A percentile compares a stretch with the other conserved stretches of the same genome.
phyloP scores from a whole-genome alignment of 1,140 invertebrate species.

The Venturia canescens region DNA sequence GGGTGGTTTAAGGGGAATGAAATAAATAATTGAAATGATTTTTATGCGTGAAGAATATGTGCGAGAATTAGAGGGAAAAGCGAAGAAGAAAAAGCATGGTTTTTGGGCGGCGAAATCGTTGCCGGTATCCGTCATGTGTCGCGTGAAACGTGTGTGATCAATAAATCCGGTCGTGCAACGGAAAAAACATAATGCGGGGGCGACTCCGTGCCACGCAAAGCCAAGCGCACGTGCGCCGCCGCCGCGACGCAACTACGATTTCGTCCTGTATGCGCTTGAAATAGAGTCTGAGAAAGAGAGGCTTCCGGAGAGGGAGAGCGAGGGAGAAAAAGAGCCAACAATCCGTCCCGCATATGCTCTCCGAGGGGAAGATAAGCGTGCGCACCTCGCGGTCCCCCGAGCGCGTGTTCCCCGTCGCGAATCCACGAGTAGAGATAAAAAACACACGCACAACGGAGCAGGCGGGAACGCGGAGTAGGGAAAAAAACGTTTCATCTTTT shows the following conservation, averaged over 20 bases:
- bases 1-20: too few species aligned
- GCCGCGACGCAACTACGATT: slow-evolving; percentile 1
- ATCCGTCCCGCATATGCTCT: neutral
- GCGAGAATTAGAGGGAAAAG: too few species aligned
- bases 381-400: neutral
- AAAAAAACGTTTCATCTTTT: too few species aligned
- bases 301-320: too few species aligned
- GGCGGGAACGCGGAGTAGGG: neutral
- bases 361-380: neutral
- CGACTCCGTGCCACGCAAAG: slow-evolving; percentile 47
- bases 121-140: neutral
- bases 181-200: slow-evolving; percentile 56
- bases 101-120: too few species aligned
- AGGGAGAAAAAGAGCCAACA: neutral
- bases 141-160: slow-evolving; percentile 72
- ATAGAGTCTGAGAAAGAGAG: too few species aligned
- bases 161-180: slow-evolving; percentile 72
- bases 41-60: too few species aligned
- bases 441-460: too few species aligned
- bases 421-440: neutral
- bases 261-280: neutral
- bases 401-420: neutral
- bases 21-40: too few species aligned
- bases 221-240: slow-evolving; percentile 54
- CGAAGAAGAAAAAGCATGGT: too few species aligned